Evolutionary conservation across 2,113 vertebrate species (phyloP).

Genomic region (Lophochroa leadbeateri): DNA sequence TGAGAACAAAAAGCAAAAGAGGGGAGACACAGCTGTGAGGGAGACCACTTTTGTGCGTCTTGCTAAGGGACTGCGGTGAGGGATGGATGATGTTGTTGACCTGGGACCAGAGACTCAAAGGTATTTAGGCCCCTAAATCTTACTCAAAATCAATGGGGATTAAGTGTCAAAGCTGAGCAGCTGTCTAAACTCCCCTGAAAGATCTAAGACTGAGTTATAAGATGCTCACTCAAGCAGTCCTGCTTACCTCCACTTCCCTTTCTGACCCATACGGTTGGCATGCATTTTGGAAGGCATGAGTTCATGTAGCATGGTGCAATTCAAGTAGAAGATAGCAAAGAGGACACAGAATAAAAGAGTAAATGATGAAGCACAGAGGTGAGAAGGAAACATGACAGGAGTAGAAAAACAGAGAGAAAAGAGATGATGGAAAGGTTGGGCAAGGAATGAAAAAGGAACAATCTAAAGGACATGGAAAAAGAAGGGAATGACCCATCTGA

Average conservation of each 20-base stretch:
- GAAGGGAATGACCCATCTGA: background rate
- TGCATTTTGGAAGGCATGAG: background rate
- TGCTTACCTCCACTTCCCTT: background rate
- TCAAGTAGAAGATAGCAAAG: background rate
- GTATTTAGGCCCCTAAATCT: conserved; percentile 23
- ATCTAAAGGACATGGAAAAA: background rate
- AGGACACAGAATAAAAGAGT: background rate
- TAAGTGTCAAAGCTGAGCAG: conserved; percentile 19
- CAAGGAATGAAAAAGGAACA: background rate
- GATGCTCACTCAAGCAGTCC: background rate
- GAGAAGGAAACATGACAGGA: background rate
- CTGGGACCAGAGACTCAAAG: background rate
- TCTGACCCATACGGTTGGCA: background rate
- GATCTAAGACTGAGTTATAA: background rate
- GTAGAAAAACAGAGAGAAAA: background rate
- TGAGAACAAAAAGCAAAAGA: background rate
- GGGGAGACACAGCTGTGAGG: background rate
- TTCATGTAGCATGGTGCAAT: background rate
- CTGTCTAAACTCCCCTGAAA: conserved; percentile 32
- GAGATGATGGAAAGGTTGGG: background rate
- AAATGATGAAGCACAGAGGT: background rate
- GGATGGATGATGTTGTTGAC: background rate
- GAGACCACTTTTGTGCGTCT: background rate
- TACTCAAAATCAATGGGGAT: conserved; percentile 9
- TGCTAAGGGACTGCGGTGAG: background rate